phyloP scores from a whole-genome alignment of 2,113 vertebrate genomes.

The Illadopsis cleaveri region DNA sequence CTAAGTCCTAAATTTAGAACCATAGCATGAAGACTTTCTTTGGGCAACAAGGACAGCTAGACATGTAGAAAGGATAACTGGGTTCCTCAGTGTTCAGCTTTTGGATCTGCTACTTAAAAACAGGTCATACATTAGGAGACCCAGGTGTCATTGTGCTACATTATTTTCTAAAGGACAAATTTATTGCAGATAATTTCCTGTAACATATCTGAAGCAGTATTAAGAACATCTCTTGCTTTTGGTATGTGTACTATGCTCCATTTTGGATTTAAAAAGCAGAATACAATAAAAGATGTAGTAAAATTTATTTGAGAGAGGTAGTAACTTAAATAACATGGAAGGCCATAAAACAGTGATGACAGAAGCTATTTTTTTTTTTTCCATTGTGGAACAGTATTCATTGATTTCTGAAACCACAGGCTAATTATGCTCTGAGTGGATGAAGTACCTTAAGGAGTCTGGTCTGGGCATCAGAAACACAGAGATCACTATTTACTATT shows the following conservation, averaged over 20 bases:
- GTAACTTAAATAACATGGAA: neutral
- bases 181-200: neutral
- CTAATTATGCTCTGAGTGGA: neutral
- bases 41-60: neutral
- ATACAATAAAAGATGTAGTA: neutral
- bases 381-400: neutral
- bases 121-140: neutral
- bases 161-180: neutral
- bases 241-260: neutral
- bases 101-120: neutral
- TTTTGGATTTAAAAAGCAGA: neutral
- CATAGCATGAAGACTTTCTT: neutral
- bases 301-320: neutral
- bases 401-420: conserved; percentile 36
- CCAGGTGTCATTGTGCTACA: neutral
- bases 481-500: neutral
- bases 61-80: neutral
- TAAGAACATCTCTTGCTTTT: neutral
- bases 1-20: neutral
- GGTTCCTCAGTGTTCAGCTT: neutral
- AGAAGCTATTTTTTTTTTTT: neutral
- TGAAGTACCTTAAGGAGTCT: neutral
- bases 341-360: neutral
- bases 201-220: neutral
- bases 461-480: neutral